Evolutionary conservation across 2,888 invertebrate species (phyloP).

Genomic region (Drosophila neotestacea): DNA sequence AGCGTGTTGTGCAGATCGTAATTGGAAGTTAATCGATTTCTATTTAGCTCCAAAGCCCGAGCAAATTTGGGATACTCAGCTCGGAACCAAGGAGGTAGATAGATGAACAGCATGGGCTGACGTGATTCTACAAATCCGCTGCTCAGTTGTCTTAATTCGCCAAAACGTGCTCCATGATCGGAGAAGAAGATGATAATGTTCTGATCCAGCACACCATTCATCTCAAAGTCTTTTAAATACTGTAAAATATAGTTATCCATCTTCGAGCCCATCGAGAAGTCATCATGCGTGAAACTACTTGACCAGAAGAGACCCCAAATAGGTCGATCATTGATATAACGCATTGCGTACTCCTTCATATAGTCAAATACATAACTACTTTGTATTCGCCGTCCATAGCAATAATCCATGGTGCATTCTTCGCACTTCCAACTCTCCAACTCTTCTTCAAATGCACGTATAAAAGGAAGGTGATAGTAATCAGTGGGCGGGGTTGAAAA

Average conservation of each 20-base stretch:
- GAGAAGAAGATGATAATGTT: slow-evolving; percentile 20
- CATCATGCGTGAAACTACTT: slow-evolving; percentile 89
- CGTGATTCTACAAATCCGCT: slow-evolving; percentile 16
- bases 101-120: slow-evolving; percentile 14
- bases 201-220: slow-evolving; percentile 2
- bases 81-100: slow-evolving; percentile 22
- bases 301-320: slow-evolving; percentile 91
- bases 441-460: not conserved
- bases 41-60: slow-evolving; percentile 4
- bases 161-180: slow-evolving; percentile 20
- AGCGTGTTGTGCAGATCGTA: slow-evolving; percentile 24
- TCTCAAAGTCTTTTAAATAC: slow-evolving; percentile 10
- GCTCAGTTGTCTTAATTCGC: not conserved
- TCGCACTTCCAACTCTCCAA: slow-evolving; percentile 8
- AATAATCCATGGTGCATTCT: slow-evolving; percentile 8
- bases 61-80: slow-evolving; percentile 13
- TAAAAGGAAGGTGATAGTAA: slow-evolving; percentile 11
- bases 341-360: slow-evolving; percentile 3
- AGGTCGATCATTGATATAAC: slow-evolving; percentile 77
- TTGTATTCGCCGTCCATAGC: slow-evolving; percentile 2
- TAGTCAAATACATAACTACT: slow-evolving; percentile 20
- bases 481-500: slow-evolving; percentile 8
- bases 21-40: slow-evolving; percentile 18
- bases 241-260: slow-evolving; percentile 14
- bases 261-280: slow-evolving; percentile 86